phyloP scores from a whole-genome alignment of 2,888 invertebrate genomes.

The Camptogramma bilineatum region DNA sequence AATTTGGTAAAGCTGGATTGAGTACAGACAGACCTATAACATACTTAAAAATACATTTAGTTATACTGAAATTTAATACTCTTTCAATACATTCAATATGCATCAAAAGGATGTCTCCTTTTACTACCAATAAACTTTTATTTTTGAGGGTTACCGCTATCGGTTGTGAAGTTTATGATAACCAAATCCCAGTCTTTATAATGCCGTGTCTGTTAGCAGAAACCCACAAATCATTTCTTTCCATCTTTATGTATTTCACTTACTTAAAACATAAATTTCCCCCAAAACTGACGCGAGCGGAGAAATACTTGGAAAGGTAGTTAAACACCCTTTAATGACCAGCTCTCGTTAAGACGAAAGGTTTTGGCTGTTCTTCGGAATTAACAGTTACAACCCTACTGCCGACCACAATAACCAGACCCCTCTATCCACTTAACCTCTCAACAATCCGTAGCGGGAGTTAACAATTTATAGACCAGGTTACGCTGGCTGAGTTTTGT shows the following conservation, averaged over 20 bases:
- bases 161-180: not conserved
- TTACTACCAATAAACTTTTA: too few species aligned
- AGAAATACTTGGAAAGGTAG: conserved; percentile 44
- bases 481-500: conserved; percentile 57
- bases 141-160: too few species aligned
- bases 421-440: conserved; percentile 36
- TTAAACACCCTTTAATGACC: conserved; percentile 76
- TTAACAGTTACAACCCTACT: conserved; percentile 70
- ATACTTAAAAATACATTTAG: too few species aligned
- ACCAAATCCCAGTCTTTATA: not conserved
- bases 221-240: conserved; percentile 12
- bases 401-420: conserved; percentile 51
- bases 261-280: conserved; percentile 40
- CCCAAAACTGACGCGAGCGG: conserved; percentile 39
- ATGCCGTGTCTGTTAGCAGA: not conserved
- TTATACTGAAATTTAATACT: too few species aligned
- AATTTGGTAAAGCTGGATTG: too few species aligned
- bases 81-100: too few species aligned
- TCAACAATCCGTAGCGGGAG: conserved; percentile 6
- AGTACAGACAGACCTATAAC: too few species aligned
- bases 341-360: conserved; percentile 75
- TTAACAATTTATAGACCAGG: conserved; percentile 46
- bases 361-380: conserved; percentile 78
- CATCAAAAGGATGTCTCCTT: too few species aligned
- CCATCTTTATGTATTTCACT: conserved; percentile 28